Evolutionary conservation across 2,113 vertebrate species (phyloP).

Genomic region (Sialia sialis): DNA sequence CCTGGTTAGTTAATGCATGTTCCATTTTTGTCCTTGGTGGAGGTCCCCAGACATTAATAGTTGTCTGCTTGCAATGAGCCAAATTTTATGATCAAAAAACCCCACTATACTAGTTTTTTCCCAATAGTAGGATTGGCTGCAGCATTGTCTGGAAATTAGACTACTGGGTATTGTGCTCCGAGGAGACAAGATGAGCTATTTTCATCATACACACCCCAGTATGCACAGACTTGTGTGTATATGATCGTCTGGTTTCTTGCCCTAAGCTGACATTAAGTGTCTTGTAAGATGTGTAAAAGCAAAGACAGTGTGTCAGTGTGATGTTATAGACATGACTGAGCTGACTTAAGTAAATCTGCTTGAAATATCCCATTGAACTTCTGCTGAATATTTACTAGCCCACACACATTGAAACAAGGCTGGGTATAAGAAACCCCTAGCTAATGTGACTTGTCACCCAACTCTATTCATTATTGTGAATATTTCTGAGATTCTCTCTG

Average conservation of each 20-base stretch:
- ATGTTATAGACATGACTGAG: slow-evolving; percentile 4
- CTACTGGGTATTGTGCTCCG: neutral
- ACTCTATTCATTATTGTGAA: slow-evolving; percentile 22
- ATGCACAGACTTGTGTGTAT: neutral
- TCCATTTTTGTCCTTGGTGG: neutral
- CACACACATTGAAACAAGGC: slow-evolving; percentile 1
- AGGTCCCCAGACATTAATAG: neutral
- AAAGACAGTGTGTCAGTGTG: neutral
- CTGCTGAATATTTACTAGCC: slow-evolving; percentile 41
- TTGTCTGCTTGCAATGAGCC: neutral
- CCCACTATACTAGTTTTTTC: neutral
- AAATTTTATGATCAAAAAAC: neutral
- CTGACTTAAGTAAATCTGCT: slow-evolving; percentile 28
- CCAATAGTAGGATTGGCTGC: neutral
- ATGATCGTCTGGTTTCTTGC: neutral
- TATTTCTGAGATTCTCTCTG: slow-evolving; percentile 32
- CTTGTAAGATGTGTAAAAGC: neutral
- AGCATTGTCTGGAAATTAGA: neutral
- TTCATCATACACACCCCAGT: neutral
- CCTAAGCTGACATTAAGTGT: neutral
- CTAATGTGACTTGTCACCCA: neutral
- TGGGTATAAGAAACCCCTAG: neutral
- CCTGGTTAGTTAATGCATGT: neutral
- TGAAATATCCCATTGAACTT: slow-evolving; percentile 22
- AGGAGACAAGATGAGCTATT: neutral